Evolutionary conservation across 2,888 invertebrate species (phyloP).

Genomic region (Mimachlamys varia): DNA sequence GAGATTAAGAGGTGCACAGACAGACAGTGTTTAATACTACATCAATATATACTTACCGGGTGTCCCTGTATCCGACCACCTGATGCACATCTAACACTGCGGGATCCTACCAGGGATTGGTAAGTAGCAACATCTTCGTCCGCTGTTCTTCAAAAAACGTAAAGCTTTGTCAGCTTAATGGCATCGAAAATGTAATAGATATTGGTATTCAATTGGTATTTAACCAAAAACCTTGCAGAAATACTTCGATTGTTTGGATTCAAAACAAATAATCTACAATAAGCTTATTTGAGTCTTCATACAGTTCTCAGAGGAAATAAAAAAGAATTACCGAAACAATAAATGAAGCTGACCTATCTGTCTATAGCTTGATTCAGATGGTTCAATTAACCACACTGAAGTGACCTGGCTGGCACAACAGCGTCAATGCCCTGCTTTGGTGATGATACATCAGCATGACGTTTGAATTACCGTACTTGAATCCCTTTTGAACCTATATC

Average conservation of each 20-base stretch:
- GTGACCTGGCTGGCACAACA: background rate
- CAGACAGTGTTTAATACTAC: background rate
- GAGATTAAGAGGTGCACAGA: background rate
- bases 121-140: background rate
- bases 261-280: background rate
- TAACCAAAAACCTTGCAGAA: background rate
- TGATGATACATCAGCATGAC: background rate
- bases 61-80: conserved; percentile 10
- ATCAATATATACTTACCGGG: background rate
- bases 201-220: too few relatives aligned
- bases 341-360: background rate
- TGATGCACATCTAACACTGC: background rate
- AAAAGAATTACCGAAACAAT: background rate
- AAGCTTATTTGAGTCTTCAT: background rate
- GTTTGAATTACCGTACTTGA: background rate
- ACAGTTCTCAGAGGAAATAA: background rate
- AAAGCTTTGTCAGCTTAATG: background rate
- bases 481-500: background rate
- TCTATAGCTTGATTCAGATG: background rate
- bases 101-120: background rate
- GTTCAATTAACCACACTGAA: background rate
- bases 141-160: background rate
- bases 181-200: background rate
- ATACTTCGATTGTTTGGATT: background rate
- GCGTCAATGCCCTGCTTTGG: background rate